These are phyloP conservation scores for Stenotaenia linearis DNA, from an alignment of 2,888 invertebrate genomes.

Conservation along the genomic window DNA sequence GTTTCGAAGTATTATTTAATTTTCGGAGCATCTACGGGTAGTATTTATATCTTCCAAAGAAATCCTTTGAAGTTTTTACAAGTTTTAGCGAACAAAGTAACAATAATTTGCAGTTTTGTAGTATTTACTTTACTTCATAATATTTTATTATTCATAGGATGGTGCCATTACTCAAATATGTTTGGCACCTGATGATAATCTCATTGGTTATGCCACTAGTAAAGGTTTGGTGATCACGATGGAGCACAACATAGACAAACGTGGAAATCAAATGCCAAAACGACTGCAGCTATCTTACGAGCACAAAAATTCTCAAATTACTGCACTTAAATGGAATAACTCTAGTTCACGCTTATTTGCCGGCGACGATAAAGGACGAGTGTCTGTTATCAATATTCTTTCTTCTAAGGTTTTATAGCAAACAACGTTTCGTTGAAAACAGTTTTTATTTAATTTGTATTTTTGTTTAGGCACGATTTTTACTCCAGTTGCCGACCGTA, in stretches of 20 bases:
- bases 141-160: background rate
- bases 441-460: background rate
- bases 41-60: constrained; percentile 38
- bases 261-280: constrained; percentile 3
- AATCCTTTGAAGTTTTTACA: constrained; percentile 33
- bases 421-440: background rate
- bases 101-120: background rate
- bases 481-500: constrained; percentile 32
- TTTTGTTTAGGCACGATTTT: constrained; percentile 27
- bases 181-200: constrained; percentile 29
- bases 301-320: background rate
- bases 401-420: background rate
- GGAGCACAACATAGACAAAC: constrained; percentile 33
- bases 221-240: constrained; percentile 34
- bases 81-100: constrained; percentile 34
- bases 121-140: background rate
- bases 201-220: constrained; percentile 29
- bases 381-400: constrained; percentile 13
- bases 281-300: constrained; percentile 31
- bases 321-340: constrained; percentile 5
- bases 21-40: constrained; percentile 40
- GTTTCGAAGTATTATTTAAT: constrained; percentile 38
- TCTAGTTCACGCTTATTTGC: background rate
- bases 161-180: constrained; percentile 6
- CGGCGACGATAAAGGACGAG: constrained; percentile 27